Evolutionary conservation across 2,113 vertebrate genomes (phyloP), one percentile per base, ranked within the genome.

Genomic region (Tinamus guttatus): DNA sequence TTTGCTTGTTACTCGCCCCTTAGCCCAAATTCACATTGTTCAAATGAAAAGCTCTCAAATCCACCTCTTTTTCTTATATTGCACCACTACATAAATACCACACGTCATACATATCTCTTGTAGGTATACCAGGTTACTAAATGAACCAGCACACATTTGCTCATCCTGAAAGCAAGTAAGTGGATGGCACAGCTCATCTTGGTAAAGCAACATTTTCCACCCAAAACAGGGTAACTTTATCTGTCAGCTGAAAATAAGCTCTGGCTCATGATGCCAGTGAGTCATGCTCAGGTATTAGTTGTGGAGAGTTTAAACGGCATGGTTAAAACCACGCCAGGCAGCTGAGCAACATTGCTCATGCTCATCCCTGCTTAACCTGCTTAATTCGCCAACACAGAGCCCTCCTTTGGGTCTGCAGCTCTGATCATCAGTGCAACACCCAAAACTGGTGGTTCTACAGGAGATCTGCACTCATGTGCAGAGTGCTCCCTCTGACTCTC

Each of bases 191-290:
- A 9, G 32, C 7, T 86, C 84, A 3, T 51, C 45, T 59, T 54
- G 40, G 20, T 41, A 51, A 16, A 28, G n/a, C 13, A 11, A 67
- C 32, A 84, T 38, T 70, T 81, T 30, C 27, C 40, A 13, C 4
- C 5, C 4, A 7, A 67, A 85, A 40, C 20, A 67, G 9, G 5
- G 22, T 47, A 81, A 21, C 9, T 8, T 67, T 24, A 64, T 13
- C 25, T 54, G 24, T 2, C 13, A 9, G 54, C 12, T 62, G 30
- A 63, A 80, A 86, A 67, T 5, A 5, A 8, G 4, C 28, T 8
- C 22, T 70, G 40, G 54, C n/a, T 84, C 14, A 59, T 0, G 0
- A 25, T 49, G 40, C 4, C 49, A 43, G 38, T 38, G 67, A 78
- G 34, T 49, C n/a, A 24, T 22, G 13, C 28, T 83, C 25, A 43